These are phyloP conservation scores for Melopsittacus undulatus DNA, from an alignment of 2,797 vertebrate species.

Conservation along the genomic window DNA sequence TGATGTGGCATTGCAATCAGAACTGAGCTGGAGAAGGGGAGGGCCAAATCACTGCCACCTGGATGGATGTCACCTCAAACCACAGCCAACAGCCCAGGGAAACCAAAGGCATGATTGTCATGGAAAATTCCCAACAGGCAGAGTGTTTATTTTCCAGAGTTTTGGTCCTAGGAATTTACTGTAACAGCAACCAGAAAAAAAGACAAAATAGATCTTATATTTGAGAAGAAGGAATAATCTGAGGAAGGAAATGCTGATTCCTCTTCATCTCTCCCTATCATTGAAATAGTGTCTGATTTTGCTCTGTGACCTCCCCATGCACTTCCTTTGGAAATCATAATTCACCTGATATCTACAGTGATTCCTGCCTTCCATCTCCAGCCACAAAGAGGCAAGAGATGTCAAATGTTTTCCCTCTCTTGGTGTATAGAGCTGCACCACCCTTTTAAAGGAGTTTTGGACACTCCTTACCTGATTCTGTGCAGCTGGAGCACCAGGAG, in stretches of 20 bases:
- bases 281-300: neutral
- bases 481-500: neutral
- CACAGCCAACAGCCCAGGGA: neutral
- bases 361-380: neutral
- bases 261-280: neutral
- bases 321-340: neutral
- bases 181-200: neutral
- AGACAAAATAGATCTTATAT: neutral
- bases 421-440: neutral
- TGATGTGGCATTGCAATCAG: slow-evolving; percentile 14
- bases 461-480: neutral
- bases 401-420: neutral
- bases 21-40: neutral
- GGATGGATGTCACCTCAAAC: neutral
- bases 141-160: neutral
- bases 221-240: neutral
- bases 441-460: neutral
- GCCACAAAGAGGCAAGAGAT: neutral
- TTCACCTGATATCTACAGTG: neutral
- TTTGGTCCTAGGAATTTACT: neutral
- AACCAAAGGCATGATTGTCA: neutral
- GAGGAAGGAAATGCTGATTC: neutral
- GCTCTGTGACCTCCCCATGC: neutral
- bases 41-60: neutral
- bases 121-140: neutral